These are phyloP conservation scores for Lipophrys pholis DNA, from an alignment of 2,113 vertebrate species.

Conservation along the genomic window DNA sequence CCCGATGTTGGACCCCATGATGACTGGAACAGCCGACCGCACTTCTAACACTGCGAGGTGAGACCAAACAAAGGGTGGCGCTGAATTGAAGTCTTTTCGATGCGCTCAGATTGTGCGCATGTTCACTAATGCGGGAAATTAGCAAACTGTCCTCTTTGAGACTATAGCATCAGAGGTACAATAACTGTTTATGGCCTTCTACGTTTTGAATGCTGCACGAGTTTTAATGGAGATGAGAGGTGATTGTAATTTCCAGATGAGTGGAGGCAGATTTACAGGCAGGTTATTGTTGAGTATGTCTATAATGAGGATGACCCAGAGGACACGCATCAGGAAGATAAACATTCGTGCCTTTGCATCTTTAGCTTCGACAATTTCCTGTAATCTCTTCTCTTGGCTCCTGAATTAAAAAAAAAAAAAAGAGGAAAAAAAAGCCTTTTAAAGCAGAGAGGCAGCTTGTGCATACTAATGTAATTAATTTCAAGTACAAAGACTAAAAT, in stretches of 20 bases:
- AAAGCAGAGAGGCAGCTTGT: constrained; percentile 3
- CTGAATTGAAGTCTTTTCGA: no score
- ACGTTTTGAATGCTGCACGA: constrained; percentile 12
- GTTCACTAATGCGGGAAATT: background rate
- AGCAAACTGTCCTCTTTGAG: background rate
- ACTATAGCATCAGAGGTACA: background rate
- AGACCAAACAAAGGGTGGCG: background rate
- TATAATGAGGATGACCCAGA: constrained; percentile 34
- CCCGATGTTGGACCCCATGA: constrained; percentile 98
- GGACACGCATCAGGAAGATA: background rate
- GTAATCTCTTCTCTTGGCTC: constrained; percentile 26
- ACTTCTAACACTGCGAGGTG: constrained; percentile 87
- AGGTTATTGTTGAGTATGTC: constrained; percentile 17
- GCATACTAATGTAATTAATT: constrained; percentile 33
- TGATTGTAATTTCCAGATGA: constrained; percentile 34
- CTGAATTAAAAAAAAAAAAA: background rate
- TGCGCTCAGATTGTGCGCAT: no score
- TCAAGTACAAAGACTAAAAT: background rate
- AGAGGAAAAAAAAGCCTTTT: constrained; percentile 17
- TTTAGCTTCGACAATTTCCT: constrained; percentile 39
- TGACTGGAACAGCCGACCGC: constrained; percentile 89
- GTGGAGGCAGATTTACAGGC: constrained; percentile 10
- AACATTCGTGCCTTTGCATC: constrained; percentile 12
- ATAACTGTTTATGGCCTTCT: constrained; percentile 9
- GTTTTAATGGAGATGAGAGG: constrained; percentile 44